Percentiles rank a stretch among this genome's conserved stretches.
Conservation (phyloP, 2,888 invertebrate species). For the Netelia fuscicornis region DNA sequence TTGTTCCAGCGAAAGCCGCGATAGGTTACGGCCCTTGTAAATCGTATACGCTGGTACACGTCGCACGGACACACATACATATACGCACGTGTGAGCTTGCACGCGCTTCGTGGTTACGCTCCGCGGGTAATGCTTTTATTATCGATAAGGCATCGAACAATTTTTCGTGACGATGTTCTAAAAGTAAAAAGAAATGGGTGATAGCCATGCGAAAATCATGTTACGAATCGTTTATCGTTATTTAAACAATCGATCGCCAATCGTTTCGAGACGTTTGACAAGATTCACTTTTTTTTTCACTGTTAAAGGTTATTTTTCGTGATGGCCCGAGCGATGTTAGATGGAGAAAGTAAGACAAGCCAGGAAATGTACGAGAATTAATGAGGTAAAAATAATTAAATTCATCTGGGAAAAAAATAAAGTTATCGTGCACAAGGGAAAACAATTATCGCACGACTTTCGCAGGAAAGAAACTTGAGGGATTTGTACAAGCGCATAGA, state of each 20-base stretch:
- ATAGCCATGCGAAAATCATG: neutral
- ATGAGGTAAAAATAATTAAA: conserved; percentile 13
- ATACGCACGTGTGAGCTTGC: neutral
- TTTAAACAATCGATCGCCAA: neutral
- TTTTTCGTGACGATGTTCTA: conserved; percentile 7
- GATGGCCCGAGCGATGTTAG: neutral
- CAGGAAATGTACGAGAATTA: neutral
- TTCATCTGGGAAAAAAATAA: neutral
- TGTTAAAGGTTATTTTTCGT: conserved; percentile 36
- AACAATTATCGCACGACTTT: neutral
- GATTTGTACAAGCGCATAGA: conserved; percentile 34
- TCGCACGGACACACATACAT: conserved; percentile 1
- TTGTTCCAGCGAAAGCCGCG: conserved; percentile 31
- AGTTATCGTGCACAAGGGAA: neutral
- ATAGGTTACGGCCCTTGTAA: conserved; percentile 28
- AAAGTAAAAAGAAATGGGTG: neutral
- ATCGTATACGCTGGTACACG: conserved; percentile 9
- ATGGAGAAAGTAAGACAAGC: conserved; percentile 16
- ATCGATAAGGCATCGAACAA: conserved; percentile 24
- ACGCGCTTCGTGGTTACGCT: conserved; percentile 6
- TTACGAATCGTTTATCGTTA: neutral
- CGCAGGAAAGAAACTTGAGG: conserved; percentile 16
- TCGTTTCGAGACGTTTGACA: conserved; percentile 24
- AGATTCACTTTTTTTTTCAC: neutral
- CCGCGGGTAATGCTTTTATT: conserved; percentile 10